A percentile compares a stretch with the other conserved stretches of the same genome.
phyloP scores from a whole-genome alignment of 2,888 invertebrate genomes.

The Lasioglossum morio region DNA sequence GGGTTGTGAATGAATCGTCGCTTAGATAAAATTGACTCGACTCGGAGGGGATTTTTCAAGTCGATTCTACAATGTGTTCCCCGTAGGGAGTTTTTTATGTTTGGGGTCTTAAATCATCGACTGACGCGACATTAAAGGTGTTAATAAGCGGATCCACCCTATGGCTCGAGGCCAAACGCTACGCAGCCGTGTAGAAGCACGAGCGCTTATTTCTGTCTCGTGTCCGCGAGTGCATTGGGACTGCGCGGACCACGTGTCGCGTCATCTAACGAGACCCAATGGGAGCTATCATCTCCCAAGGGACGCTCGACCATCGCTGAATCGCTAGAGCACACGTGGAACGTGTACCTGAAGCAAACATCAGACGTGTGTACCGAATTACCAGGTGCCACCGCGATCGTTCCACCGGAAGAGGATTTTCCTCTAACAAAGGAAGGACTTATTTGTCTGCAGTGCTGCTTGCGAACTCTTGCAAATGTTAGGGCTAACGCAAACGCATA shows the following conservation, averaged over 20 bases:
- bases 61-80: background rate
- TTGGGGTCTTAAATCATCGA: background rate
- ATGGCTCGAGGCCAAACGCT: constrained; percentile 72
- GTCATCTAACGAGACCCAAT: constrained; percentile 17
- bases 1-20: too few relatives aligned
- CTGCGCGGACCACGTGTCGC: constrained; percentile 50
- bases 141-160: constrained; percentile 73
- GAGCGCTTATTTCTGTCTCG: constrained; percentile 64
- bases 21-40: background rate
- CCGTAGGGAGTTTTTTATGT: background rate
- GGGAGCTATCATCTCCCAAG: background rate
- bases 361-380: constrained; percentile 2
- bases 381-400: background rate
- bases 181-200: constrained; percentile 39
- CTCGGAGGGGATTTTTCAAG: background rate
- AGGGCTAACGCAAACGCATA: too few relatives aligned
- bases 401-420: background rate
- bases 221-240: constrained; percentile 23
- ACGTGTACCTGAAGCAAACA: background rate
- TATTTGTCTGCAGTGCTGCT: background rate
- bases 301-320: background rate
- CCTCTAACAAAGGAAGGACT: background rate
- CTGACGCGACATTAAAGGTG: constrained; percentile 42
- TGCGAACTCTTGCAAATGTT: background rate
- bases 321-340: background rate